phyloP scores from a whole-genome alignment of 2,113 vertebrate genomes.

The Heterotilapia buettikoferi region DNA sequence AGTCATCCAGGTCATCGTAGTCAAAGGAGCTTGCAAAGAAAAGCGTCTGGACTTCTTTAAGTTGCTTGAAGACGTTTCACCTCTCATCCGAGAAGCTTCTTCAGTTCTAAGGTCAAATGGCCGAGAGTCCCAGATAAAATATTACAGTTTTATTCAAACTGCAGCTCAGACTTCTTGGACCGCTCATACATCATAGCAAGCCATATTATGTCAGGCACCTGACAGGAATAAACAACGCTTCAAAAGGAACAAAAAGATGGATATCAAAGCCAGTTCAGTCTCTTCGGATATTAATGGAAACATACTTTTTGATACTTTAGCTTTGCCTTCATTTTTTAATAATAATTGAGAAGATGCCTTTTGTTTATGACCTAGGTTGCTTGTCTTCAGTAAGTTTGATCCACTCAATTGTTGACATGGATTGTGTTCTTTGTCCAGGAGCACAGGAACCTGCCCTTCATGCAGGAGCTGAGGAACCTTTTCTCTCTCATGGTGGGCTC shows the following conservation, averaged over 20 bases:
- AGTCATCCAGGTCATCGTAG: too few relatives aligned
- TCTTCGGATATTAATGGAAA: background rate
- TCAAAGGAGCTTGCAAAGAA: too few relatives aligned
- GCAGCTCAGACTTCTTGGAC: background rate
- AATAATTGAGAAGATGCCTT: background rate
- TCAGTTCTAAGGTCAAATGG: too few relatives aligned
- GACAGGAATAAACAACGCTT: background rate
- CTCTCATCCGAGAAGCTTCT: too few relatives aligned
- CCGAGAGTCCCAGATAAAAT: too few relatives aligned
- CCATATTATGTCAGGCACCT: rapidly evolving
- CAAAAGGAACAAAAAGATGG: background rate
- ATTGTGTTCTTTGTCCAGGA: constrained; percentile 71
- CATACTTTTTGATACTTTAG: background rate
- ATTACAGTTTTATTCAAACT: background rate
- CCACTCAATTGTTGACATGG: background rate
- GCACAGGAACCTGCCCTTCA: constrained; percentile 95
- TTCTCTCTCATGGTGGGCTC: constrained; percentile 97
- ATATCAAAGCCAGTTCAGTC: background rate
- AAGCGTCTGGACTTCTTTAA: too few relatives aligned
- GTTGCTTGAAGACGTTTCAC: too few relatives aligned
- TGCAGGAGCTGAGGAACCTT: constrained; percentile 90
- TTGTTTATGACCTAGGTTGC: background rate
- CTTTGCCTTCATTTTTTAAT: background rate
- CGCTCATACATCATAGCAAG: background rate
- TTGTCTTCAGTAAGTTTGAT: background rate